A percentile compares a stretch with the other conserved stretches of the same genome.
Evolutionary conservation across 1,140 invertebrate species (phyloP).

Genomic region (Hesperophylax magnus): DNA sequence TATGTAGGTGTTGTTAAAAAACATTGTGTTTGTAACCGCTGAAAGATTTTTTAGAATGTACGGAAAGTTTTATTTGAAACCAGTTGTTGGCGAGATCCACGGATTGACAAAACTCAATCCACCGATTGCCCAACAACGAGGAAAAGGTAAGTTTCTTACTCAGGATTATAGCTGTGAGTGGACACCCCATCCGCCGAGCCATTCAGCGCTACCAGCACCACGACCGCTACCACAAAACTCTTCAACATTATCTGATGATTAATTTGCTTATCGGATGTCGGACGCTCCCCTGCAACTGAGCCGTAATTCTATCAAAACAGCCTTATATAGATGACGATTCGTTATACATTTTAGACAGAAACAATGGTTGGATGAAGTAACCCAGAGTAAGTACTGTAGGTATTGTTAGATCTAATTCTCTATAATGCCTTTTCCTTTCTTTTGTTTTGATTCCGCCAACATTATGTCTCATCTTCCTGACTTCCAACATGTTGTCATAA

Average conservation of each 20-base stretch:
- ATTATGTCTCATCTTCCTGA: constrained; percentile 26
- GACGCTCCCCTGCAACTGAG: neutral
- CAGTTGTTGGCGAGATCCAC: no score
- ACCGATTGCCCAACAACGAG: no score
- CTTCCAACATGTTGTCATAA: constrained; percentile 24
- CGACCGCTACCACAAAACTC: neutral
- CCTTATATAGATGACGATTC: constrained; percentile 36
- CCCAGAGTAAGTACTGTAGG: neutral
- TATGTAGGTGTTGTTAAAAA: no score
- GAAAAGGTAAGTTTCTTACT: neutral
- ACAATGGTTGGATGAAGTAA: constrained; percentile 41
- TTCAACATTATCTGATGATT: constrained; percentile 6
- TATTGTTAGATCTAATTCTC: constrained; percentile 34
- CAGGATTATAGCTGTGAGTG: constrained; percentile 1
- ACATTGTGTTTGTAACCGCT: no score
- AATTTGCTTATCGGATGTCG: constrained; percentile 9
- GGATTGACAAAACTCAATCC: no score
- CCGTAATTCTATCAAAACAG: neutral
- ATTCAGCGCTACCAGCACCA: neutral
- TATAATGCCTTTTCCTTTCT: constrained; percentile 42
- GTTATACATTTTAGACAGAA: constrained; percentile 29
- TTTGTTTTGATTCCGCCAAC: constrained; percentile 5
- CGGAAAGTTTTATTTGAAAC: no score
- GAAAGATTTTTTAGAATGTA: no score
- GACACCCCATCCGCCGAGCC: neutral